Evolutionary conservation across 37 sponge, comb jelly and placozoan species (phyloP), one percentile per base, ranked within the genome.

Genomic region (Agelas oroides): DNA sequence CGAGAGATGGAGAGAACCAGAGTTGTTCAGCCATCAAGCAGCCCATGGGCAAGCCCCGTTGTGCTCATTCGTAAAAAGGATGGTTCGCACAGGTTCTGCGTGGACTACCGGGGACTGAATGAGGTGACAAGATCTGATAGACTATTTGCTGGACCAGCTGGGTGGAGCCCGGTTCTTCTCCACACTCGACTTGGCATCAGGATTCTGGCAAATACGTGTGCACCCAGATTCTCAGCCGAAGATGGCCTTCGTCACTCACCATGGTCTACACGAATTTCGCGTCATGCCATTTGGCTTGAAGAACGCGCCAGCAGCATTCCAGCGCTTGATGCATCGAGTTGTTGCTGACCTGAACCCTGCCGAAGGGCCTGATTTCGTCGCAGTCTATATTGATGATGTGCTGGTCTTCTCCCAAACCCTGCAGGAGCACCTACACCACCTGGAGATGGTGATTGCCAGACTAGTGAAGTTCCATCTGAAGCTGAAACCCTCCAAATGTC

Each of bases 281-380:
- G 89, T 88, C 14, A 87, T 87, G 88, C 82, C 88, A 1, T 87
- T 81, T 53, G 82, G 73, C 27, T 53, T 88, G 56, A 40, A 17
- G 19, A 85, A 85, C 65, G 86, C 86, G 1, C 86, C 86, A 39
- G 52, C 65, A 17, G 65, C 35, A 2, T 83, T 83, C 53, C 75
- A 83, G 54, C 36, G 75, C 18, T 23, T 83, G 52, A 83, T 72
- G 84, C 84, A 83, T 40, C 61, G 62, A 13, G 66, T 83, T 5
- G 28, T 83, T 63, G 27, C 23, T 30, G 75, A 52, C 32, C 75
- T 75, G 34, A 76, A 85, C 23, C 70, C 70, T 1, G 33, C 77
- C 6, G n/a, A n/a, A n/a, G n/a, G n/a, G n/a, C n/a, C n/a, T n/a
- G n/a, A n/a, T n/a, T 88, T 73, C 59, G n/a, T n/a, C n/a, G n/a